Base-by-base conservation (phyloP, 2,113 vertebrate species). In the Neomonachus schauinslandi region DNA sequence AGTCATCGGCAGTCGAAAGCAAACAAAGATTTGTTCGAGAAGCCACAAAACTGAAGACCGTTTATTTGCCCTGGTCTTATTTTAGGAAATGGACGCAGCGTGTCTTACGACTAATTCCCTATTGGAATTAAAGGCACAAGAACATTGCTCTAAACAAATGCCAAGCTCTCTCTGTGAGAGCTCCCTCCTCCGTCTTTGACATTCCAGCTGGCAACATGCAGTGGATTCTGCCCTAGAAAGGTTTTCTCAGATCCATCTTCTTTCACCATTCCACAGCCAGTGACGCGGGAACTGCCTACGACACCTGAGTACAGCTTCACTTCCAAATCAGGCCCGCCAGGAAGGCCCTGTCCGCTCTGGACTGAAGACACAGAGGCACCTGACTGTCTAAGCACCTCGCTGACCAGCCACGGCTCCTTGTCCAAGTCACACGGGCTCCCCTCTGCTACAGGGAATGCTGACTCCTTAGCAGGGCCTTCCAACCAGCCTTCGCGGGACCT, bases 371-470 rank as follows among this genome's bases (percentile, higher is more conserved):
- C 1, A 4, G 10, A 53, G 31, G 46, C 33, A 8, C 53, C 1
- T 4, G 79, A 46, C 28, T 42, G 15, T 16, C 46, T 13, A 21
- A 63, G 36, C 19, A n/a, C 39, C n/a, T 12, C 14, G 39, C 9
- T 1, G 12, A 7, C 8, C 22, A 1, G n/a, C 26, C 5, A 1
- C 0, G 4, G 19, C 1, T 21, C 51, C 16, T 26, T 21, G 14
- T 14, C 0, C 21, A 15, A 57, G 74, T 11, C 4, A 1, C 0
- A 1, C 6, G 5, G 5, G 33, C 39, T 21, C 39, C 57, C 24
- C 39, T 39, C 39, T 33, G 36, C 39, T 4, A 1, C 0, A 0
- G 46, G 49, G 13, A 1, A 2, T 1, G 2, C 11, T 6, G n/a
- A 7, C 77, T 24, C 53, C n/a, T 9, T 5, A 18, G 31, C 53